Percentiles rank a stretch among this genome's conserved stretches.
Evolutionary conservation across 2,888 invertebrate genomes (phyloP).

Genomic region (Apeira syringaria): DNA sequence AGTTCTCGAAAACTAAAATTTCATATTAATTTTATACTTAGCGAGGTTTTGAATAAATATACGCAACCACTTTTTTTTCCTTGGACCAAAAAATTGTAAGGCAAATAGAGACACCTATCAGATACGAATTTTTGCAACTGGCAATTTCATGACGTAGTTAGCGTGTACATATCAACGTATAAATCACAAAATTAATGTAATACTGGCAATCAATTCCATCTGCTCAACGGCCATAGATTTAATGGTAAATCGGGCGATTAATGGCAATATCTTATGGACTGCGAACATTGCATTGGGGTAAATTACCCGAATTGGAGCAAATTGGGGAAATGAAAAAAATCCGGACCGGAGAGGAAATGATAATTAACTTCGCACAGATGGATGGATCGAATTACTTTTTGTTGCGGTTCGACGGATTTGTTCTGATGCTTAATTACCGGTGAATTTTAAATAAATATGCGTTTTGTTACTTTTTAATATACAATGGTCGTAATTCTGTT

Average conservation of each 20-base stretch:
- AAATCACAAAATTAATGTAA: slow-evolving; percentile 20
- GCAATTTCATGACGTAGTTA: not conserved
- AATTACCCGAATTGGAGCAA: slow-evolving; percentile 28
- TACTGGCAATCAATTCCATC: slow-evolving; percentile 26
- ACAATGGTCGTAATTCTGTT: no score
- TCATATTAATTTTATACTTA: no score
- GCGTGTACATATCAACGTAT: slow-evolving; percentile 5
- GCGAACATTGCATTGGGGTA: slow-evolving; percentile 27
- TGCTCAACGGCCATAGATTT: slow-evolving; percentile 27
- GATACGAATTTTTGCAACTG: slow-evolving; percentile 1
- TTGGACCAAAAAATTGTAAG: no score
- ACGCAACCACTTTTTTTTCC: no score
- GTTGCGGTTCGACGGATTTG: slow-evolving; percentile 10
- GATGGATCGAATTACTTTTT: slow-evolving; percentile 19
- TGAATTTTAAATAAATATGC: no score
- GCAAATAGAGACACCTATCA: no score
- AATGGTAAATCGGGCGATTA: slow-evolving; percentile 30
- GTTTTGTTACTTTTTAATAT: no score
- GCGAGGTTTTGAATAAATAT: no score
- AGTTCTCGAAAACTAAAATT: no score
- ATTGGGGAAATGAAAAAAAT: slow-evolving; percentile 27
- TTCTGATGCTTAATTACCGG: slow-evolving; percentile 6
- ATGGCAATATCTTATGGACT: slow-evolving; percentile 32
- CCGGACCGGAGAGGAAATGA: slow-evolving; percentile 19
- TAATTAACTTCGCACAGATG: slow-evolving; percentile 23